Evolutionary conservation across 1,140 invertebrate species (phyloP).

Genomic region (Caerostris extrusa): DNA sequence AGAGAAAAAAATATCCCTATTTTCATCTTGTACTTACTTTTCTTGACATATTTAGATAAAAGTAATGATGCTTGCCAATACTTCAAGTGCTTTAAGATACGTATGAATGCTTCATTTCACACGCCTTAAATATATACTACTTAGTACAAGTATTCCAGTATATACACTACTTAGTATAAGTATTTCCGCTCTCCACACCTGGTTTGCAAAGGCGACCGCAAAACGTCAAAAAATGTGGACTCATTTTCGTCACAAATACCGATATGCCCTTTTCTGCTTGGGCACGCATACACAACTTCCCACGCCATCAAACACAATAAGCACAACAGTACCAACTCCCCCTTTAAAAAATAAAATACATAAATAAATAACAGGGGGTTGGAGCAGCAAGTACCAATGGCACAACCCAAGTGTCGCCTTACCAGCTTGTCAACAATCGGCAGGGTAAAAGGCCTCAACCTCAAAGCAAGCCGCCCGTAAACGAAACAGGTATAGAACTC

Average conservation of each 20-base stretch:
- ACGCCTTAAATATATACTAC: too few species aligned
- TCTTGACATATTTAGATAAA: too few species aligned
- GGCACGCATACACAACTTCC: constrained; percentile 9
- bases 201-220: neutral
- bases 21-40: too few species aligned
- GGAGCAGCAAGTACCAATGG: neutral
- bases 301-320: constrained; percentile 41
- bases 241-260: neutral
- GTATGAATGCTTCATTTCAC: too few species aligned
- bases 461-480: constrained; percentile 54
- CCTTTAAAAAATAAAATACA: too few species aligned
- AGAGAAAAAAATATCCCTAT: too few species aligned
- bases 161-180: neutral
- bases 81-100: too few species aligned
- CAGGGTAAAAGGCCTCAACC: neutral
- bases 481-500: constrained; percentile 31
- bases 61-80: too few species aligned
- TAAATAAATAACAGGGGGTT: constrained; percentile 7
- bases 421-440: constrained; percentile 44
- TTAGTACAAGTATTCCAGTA: too few species aligned
- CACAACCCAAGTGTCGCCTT: constrained; percentile 37
- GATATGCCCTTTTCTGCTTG: constrained; percentile 13
- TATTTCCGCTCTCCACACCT: neutral
- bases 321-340: neutral
- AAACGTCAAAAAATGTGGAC: neutral